Base-by-base conservation (phyloP, 2,888 invertebrate genomes). In the Cataglyphis albicans region DNA sequence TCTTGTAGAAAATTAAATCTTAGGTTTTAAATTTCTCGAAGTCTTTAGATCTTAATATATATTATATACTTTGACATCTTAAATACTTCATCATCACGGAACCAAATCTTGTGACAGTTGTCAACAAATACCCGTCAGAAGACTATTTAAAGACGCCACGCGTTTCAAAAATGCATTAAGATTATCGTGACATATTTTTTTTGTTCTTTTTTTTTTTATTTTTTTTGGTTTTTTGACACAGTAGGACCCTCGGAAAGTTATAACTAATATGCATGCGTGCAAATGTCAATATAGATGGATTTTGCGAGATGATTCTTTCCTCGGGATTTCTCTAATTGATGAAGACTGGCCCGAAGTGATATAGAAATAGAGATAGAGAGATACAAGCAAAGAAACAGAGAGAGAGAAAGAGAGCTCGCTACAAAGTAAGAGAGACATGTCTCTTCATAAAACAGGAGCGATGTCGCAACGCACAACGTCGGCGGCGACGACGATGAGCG, bases 361-460 rank as follows among this genome's bases (percentile, higher is more conserved):
- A 75, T 55, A 67, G 68, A 32, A 29, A 48, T 32, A 74, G 21
- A 61, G 44, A 61, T 12, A 61, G 21, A 41, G 41, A 59, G n/a
- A 32, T 35, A 63, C 9, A 64, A 48, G 35, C 25, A 52, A 35
- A 38, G 25, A 32, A 29, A 73, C 6, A 38, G 41, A 61, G 15
- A 74, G 57, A 57, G 15, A 25, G 21, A 70, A 9, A 72, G 32
- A 72, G 74, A 87, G 83, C 85, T 89, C 87, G 72, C 90, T 92
- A 91, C 87, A 88, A 91, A 88, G 91, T 92, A 92, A 74, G 75
- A 80, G 75, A 74, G 59, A 32, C 18, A 5, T 72, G 55, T 38
- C 73, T 70, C 35, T 25, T 74, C 25, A 57, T 70, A 57, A 32
- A 67, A 78, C 57, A 59, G 6, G 15, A 12, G 21, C 65, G 44